These are phyloP conservation scores for Carduelis carduelis DNA, from an alignment of 2,797 vertebrate genomes.

Conservation along the genomic window DNA sequence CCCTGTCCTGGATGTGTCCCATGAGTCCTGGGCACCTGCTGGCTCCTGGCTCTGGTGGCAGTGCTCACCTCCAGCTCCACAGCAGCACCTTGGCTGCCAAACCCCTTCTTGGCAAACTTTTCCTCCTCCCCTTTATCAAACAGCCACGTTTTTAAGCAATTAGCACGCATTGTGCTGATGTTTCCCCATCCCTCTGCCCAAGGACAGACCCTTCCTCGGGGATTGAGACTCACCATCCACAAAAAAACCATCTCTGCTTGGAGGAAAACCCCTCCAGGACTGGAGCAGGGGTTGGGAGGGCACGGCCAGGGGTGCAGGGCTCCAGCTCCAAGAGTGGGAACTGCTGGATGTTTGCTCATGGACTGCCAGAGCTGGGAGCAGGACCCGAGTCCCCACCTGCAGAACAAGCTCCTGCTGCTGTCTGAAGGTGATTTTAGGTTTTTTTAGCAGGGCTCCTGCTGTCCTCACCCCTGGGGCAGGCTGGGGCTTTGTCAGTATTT, in stretches of 20 bases:
- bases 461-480: not conserved
- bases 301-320: too few species aligned
- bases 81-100: not conserved
- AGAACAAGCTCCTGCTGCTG: not conserved
- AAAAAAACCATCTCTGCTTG: fast-evolving
- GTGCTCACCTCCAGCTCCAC: fast-evolving
- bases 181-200: not conserved
- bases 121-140: not conserved
- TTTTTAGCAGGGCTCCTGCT: not conserved
- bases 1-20: fast-evolving
- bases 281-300: not conserved
- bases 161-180: fast-evolving
- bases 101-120: not conserved
- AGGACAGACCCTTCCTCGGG: not conserved
- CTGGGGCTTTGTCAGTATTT: not conserved
- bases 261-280: not conserved
- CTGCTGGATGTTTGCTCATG: not conserved
- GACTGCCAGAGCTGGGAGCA: not conserved
- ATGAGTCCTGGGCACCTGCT: not conserved
- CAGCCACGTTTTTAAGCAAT: fast-evolving
- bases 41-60: not conserved
- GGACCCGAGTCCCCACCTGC: not conserved
- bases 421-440: not conserved
- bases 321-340: fast-evolving
- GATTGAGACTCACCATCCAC: fast-evolving